phyloP scores from a whole-genome alignment of 2,888 invertebrate genomes.

The Alloscopus bannaensis region DNA sequence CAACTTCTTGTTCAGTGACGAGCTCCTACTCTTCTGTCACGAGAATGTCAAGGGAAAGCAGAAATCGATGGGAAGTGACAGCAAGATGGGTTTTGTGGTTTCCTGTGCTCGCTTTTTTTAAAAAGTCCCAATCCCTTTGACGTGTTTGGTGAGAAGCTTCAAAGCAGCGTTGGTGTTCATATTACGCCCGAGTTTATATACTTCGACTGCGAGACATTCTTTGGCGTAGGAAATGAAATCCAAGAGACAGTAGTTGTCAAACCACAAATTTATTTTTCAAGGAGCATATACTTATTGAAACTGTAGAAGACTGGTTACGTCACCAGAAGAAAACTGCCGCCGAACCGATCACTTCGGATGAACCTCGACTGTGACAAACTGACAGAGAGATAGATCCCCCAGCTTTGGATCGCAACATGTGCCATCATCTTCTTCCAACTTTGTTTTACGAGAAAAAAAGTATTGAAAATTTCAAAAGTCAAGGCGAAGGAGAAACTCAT shows the following conservation, averaged over 20 bases:
- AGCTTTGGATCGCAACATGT: background rate
- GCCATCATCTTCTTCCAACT: constrained; percentile 3
- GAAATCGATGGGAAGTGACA: constrained; percentile 46
- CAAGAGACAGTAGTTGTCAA: constrained; percentile 33
- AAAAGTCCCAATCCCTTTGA: constrained; percentile 28
- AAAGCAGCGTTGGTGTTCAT: background rate
- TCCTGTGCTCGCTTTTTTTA: constrained; percentile 30
- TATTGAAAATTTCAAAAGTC: constrained; percentile 15
- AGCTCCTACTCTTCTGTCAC: constrained; percentile 10
- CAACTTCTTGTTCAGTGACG: constrained; percentile 12
- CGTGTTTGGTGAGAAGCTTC: constrained; percentile 1
- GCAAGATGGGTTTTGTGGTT: constrained; percentile 49
- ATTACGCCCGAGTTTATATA: background rate
- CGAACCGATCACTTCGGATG: no score
- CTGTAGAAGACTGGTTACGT: constrained; percentile 29
- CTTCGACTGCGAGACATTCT: background rate
- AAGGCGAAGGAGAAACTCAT: constrained; percentile 31
- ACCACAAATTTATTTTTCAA: constrained; percentile 37
- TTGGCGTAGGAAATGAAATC: constrained; percentile 6
- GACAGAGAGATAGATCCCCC: constrained; percentile 23
- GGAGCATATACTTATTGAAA: constrained; percentile 53
- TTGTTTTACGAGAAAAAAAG: constrained; percentile 18
- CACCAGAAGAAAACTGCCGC: no score
- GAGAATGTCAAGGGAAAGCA: constrained; percentile 45
- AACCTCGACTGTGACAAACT: constrained; percentile 7